Conservation (phyloP, 2,113 vertebrate species). For the Nipponia nippon region DNA sequence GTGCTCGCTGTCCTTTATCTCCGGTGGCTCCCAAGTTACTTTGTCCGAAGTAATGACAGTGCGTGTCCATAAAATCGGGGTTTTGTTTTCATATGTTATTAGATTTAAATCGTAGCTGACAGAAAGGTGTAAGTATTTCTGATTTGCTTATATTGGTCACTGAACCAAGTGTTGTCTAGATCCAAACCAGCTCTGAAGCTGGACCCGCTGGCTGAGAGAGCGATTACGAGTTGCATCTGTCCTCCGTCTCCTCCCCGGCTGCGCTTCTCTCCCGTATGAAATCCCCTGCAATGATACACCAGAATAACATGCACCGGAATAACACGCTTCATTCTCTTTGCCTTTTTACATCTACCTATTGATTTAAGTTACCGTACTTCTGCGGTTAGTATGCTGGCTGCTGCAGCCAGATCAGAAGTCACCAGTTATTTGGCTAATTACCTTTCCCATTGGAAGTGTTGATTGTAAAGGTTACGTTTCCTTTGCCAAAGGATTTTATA, state of each 20-base stretch:
- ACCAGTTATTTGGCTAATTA: neutral
- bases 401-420: neutral
- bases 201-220: neutral
- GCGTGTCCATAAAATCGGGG: neutral
- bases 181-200: neutral
- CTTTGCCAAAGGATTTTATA: neutral
- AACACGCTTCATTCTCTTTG: neutral
- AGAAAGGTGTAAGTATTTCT: slow-evolving; percentile 9
- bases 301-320: neutral
- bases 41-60: neutral
- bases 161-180: neutral
- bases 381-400: accelerated
- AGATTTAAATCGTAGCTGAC: slow-evolving; percentile 7
- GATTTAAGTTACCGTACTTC: neutral
- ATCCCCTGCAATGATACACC: neutral
- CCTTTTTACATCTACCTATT: neutral
- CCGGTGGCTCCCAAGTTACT: neutral
- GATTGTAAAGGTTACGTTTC: neutral
- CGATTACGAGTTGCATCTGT: neutral
- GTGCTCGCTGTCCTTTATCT: neutral
- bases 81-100: neutral
- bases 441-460: neutral
- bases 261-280: neutral
- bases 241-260: neutral
- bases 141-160: neutral